Percentiles rank a stretch among this genome's conserved stretches.
Evolutionary conservation across 2,113 vertebrate genomes (phyloP).

Genomic region (Psephotus haematonotus): DNA sequence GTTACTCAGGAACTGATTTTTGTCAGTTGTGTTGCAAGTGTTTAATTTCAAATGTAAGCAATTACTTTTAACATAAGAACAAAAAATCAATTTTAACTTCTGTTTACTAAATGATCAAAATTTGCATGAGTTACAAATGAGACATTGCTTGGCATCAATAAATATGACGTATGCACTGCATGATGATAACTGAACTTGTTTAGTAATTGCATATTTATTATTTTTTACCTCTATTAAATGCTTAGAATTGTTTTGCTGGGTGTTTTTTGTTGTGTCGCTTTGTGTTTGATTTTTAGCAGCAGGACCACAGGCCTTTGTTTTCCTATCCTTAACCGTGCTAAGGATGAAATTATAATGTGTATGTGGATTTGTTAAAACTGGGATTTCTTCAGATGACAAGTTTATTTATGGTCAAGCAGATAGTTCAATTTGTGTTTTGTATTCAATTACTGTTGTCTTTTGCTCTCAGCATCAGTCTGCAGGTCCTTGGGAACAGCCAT

Average conservation of each 20-base stretch:
- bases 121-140: background rate
- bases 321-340: background rate
- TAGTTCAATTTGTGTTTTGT: background rate
- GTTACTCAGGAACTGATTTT: background rate
- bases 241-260: background rate
- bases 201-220: background rate
- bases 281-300: background rate
- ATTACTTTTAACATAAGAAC: background rate
- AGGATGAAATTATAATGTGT: background rate
- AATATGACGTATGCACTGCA: background rate
- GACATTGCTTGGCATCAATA: background rate
- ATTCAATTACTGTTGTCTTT: background rate
- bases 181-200: background rate
- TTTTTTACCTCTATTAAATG: background rate
- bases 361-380: background rate
- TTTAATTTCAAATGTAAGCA: background rate
- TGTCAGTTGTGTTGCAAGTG: background rate
- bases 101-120: background rate
- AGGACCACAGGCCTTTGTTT: background rate
- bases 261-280: background rate
- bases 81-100: background rate
- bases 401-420: background rate
- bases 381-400: background rate
- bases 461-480: constrained; percentile 81
- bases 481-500: constrained; percentile 90